phyloP scores from a whole-genome alignment of 2,797 vertebrate genomes.

The Erithacus rubecula region DNA sequence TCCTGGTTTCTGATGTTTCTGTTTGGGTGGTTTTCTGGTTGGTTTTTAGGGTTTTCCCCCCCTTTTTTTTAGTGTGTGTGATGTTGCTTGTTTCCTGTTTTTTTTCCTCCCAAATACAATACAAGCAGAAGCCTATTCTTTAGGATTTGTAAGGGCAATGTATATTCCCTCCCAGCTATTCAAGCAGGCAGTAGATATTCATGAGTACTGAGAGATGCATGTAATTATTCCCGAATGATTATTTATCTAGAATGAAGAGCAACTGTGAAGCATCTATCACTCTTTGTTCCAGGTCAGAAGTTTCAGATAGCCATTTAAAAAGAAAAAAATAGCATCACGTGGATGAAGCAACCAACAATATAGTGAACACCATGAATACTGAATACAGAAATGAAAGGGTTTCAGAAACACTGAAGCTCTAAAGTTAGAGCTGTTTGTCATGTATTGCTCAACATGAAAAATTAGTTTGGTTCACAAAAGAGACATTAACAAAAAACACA shows the following conservation, averaged over 20 bases:
- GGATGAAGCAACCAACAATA: background rate
- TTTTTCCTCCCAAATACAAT: background rate
- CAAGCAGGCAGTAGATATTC: slow-evolving; percentile 19
- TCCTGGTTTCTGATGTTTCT: background rate
- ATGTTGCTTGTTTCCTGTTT: background rate
- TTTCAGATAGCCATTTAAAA: slow-evolving; percentile 34
- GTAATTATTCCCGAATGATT: slow-evolving; percentile 34
- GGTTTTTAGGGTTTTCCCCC: accelerated
- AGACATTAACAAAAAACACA: background rate
- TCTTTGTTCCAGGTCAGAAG: slow-evolving; percentile 46
- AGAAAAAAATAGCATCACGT: background rate
- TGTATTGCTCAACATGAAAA: background rate
- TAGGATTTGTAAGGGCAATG: background rate
- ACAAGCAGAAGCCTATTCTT: background rate
- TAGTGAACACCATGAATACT: background rate
- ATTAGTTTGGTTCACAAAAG: background rate
- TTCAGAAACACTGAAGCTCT: background rate
- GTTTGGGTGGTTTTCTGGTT: background rate
- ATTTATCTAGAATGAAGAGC: slow-evolving; percentile 25
- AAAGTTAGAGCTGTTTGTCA: background rate
- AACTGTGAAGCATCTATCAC: slow-evolving; percentile 26
- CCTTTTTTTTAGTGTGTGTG: too few species aligned
- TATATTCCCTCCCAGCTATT: slow-evolving; percentile 13
- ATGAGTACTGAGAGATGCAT: background rate
- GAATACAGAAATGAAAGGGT: background rate